phyloP scores from a whole-genome alignment of 2,888 invertebrate genomes.

The Xylophagus ater region DNA sequence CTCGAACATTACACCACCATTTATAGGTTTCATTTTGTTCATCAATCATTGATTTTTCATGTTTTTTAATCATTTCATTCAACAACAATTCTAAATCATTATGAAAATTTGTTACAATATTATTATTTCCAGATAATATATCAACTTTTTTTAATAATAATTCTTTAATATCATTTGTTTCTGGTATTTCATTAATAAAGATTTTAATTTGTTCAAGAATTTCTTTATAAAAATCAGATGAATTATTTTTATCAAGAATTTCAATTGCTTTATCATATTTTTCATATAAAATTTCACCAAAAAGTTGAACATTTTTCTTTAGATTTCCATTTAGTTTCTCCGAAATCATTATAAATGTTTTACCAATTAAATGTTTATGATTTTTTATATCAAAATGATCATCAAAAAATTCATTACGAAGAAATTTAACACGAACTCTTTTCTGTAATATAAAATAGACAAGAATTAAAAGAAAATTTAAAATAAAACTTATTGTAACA shows the following conservation, averaged over 20 bases:
- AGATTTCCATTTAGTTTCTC: slow-evolving; percentile 36
- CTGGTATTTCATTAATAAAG: slow-evolving; percentile 17
- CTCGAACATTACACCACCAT: slow-evolving; percentile 48
- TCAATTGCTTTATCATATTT: slow-evolving; percentile 48
- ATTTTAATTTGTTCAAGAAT: slow-evolving; percentile 18
- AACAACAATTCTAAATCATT: slow-evolving; percentile 24
- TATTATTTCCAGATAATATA: slow-evolving; percentile 32
- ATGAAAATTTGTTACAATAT: slow-evolving; percentile 25
- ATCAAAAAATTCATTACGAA: slow-evolving; percentile 76
- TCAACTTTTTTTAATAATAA: slow-evolving; percentile 30
- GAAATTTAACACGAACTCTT: slow-evolving; percentile 63
- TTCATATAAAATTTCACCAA: slow-evolving; percentile 55
- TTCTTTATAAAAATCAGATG: slow-evolving; percentile 3
- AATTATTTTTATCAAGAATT: slow-evolving; percentile 15
- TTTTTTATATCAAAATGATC: slow-evolving; percentile 80
- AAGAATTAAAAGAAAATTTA: not conserved
- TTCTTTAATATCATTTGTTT: slow-evolving; percentile 29
- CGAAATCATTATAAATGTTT: slow-evolving; percentile 61
- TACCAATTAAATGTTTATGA: slow-evolving; percentile 62
- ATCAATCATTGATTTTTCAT: slow-evolving; percentile 34
- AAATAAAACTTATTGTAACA: not conserved
- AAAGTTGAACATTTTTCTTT: slow-evolving; percentile 45
- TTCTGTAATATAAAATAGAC: slow-evolving; percentile 32
- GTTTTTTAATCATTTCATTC: slow-evolving; percentile 28
- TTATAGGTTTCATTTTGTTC: slow-evolving; percentile 41